Percentiles rank a stretch among this genome's conserved stretches.
These are phyloP conservation scores for Asobara japonica DNA, from an alignment of 1,140 invertebrate genomes.

Conservation along the genomic window DNA sequence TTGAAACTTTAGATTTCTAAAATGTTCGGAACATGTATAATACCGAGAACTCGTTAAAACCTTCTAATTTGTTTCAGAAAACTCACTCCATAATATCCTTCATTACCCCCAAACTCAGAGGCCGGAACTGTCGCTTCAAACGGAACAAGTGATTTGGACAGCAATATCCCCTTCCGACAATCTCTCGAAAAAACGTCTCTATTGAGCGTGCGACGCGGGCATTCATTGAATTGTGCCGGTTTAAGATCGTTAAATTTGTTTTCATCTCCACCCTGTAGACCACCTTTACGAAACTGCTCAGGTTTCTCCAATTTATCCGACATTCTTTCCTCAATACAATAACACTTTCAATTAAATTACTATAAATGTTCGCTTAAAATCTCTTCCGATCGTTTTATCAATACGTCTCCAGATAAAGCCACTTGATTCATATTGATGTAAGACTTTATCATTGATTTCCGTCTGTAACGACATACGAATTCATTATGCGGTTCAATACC, in stretches of 20 bases:
- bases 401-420: background rate
- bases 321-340: background rate
- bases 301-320: slow-evolving; percentile 1
- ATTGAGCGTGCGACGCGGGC: background rate
- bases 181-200: background rate
- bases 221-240: background rate
- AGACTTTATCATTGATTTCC: background rate
- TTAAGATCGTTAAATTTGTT: background rate
- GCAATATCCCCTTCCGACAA: background rate
- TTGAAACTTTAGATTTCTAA: too few species aligned
- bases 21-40: too few species aligned
- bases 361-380: background rate
- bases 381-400: background rate
- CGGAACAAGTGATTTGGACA: background rate
- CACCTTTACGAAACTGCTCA: background rate
- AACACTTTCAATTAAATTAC: background rate
- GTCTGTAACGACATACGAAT: background rate
- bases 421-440: background rate
- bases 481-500: too few species aligned
- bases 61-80: too few species aligned
- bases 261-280: background rate
- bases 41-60: too few species aligned
- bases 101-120: background rate
- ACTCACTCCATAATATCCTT: background rate
- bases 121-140: background rate